Evolutionary conservation across 2,113 vertebrate species (phyloP), one percentile per base, ranked within the genome.

Genomic region (Osmerus mordax): DNA sequence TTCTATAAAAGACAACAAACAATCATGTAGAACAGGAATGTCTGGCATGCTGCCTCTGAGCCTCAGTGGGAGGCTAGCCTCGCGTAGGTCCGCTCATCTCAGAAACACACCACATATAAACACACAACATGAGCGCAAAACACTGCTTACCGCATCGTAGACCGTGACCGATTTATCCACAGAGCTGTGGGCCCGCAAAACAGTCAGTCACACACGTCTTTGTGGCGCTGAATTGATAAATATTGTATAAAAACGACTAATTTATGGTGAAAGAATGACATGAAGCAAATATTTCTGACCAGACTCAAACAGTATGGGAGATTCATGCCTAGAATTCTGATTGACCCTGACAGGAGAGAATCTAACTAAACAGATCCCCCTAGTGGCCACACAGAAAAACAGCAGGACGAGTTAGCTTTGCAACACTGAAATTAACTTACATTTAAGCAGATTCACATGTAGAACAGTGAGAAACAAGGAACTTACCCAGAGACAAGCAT

Each of bases 401-500:
- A 71, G 65, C 74, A 74, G 61, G 60, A 51, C 64, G 2, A 18
- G 3, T 21, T n/a, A 13, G 25, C 14, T 58, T 72, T n/a, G 29
- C 21, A 25, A 19, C 21, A 51, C 51, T 0, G 19, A 21, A 12
- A 19, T 25, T 4, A 47, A 47, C 5, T 9, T 47, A 1, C 12
- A 47, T 47, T 47, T 47, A 9, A 47, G 41, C 9, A 11, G 4
- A 47, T 8, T 8, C 32, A 28, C 32, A 36, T 36, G 32, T 47
- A 47, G 41, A 11, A 47, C 41, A 47, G 41, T 11, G 41, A 47
- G 41, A 47, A 9, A 47, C 9, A 1, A 47, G 2, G 9, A 47
- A 11, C 89, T 94, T 91, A 96, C 95, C 96, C 96, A 0, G 95
- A 95, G 65, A 92, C 92, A 2, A 97, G 41, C 83, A 93, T 85